Conservation (phyloP, 2,888 invertebrate species). For the Limnephilus lunatus region DNA sequence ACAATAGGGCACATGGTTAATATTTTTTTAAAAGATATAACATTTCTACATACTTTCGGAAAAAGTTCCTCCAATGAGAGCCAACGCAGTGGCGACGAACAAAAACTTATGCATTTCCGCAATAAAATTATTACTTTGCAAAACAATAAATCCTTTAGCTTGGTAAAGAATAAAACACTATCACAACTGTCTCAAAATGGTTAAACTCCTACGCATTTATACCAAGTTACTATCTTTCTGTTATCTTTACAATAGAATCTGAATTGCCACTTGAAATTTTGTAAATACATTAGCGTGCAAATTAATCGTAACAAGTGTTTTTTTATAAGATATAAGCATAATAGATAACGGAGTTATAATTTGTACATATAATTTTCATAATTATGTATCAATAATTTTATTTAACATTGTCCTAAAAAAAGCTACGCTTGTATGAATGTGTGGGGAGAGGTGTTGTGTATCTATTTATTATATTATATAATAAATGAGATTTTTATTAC, state of each 20-base stretch:
- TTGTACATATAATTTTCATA: no score
- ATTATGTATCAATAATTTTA: no score
- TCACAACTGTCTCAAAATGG: background rate
- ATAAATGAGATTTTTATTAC: no score
- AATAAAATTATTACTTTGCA: background rate
- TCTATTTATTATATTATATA: no score
- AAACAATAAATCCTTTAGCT: background rate
- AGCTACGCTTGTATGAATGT: no score
- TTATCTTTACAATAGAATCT: background rate
- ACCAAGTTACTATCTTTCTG: background rate
- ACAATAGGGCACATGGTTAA: background rate
- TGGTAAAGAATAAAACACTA: background rate
- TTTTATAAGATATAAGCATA: no score
- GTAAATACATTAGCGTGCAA: background rate
- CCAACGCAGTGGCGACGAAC: conserved; percentile 2
- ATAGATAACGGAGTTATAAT: no score
- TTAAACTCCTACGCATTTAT: background rate
- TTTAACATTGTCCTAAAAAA: no score
- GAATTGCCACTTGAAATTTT: background rate
- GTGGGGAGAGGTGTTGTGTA: no score
- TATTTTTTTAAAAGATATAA: background rate
- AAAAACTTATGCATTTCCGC: conserved; percentile 8
- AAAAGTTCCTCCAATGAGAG: background rate
- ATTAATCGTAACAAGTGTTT: no score
- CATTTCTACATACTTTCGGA: conserved; percentile 5